These are phyloP conservation scores for Dicrurus megarhynchus DNA, from an alignment of 2,113 vertebrate species.

Conservation along the genomic window DNA sequence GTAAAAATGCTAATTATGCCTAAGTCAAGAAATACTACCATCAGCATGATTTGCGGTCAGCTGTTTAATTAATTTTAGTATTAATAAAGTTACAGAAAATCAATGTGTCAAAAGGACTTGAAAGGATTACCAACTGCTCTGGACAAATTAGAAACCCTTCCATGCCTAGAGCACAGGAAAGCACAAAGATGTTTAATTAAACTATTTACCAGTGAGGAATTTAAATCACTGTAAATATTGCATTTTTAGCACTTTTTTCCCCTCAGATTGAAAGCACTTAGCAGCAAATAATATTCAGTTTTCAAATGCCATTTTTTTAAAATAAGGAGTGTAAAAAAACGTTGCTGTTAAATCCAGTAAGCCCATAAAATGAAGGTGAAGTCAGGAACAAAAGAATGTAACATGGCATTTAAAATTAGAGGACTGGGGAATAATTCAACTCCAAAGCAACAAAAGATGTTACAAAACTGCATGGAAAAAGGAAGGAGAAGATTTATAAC, in stretches of 20 bases:
- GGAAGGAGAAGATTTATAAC: background rate
- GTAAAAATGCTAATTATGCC: conserved; percentile 28
- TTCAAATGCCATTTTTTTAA: background rate
- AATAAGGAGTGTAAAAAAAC: background rate
- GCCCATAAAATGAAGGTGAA: background rate
- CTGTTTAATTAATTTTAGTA: conserved; percentile 49
- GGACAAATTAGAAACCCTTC: conserved; percentile 44
- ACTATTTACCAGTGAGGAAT: conserved; percentile 28
- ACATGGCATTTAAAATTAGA: background rate
- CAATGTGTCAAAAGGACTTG: conserved; percentile 48
- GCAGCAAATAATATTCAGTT: background rate
- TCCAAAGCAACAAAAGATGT: background rate
- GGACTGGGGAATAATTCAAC: background rate
- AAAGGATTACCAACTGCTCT: conserved; percentile 37
- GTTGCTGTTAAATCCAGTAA: background rate
- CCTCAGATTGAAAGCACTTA: background rate
- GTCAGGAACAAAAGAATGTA: background rate
- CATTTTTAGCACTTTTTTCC: background rate
- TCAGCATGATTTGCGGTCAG: conserved; percentile 22
- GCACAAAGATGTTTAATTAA: conserved; percentile 46
- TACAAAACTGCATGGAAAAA: background rate
- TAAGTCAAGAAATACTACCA: conserved; percentile 18
- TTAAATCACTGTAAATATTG: conserved; percentile 19
- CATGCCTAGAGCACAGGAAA: conserved; percentile 5
- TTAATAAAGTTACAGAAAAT: conserved; percentile 58